phyloP scores from a whole-genome alignment of 2,797 vertebrate genomes.

The Bradypus variegatus region DNA sequence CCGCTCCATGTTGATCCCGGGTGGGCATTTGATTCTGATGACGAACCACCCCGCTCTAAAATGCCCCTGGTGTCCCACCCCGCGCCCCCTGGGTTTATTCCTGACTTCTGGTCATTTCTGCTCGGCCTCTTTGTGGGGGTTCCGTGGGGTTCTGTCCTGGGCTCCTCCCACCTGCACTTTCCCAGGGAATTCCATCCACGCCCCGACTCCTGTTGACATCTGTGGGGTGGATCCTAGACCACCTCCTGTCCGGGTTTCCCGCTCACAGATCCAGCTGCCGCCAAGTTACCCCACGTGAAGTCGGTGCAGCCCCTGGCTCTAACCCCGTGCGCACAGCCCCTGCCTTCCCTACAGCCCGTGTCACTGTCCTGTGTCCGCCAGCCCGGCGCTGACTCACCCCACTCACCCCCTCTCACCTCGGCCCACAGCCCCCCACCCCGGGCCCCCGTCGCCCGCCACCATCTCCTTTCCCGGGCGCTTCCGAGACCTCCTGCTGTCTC shows the following conservation, averaged over 20 bases:
- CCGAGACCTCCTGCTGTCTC: background rate
- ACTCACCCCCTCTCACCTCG: background rate
- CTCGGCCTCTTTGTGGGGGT: too few relatives aligned
- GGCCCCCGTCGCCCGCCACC: background rate
- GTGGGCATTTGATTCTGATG: background rate
- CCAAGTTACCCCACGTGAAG: too few relatives aligned
- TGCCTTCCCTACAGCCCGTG: background rate
- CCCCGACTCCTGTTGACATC: too few relatives aligned
- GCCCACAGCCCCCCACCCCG: background rate
- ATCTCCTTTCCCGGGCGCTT: background rate
- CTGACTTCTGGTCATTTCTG: background rate
- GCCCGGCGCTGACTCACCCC: background rate
- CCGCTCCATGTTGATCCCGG: background rate
- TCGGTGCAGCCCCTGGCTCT: background rate
- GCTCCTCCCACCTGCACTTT: background rate
- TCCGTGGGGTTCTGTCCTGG: rapidly evolving
- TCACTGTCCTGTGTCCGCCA: background rate
- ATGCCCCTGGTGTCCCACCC: too few relatives aligned
- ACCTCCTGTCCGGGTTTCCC: background rate
- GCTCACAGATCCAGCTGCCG: background rate
- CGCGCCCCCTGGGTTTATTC: rapidly evolving
- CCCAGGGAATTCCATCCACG: too few relatives aligned
- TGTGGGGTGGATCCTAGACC: background rate
- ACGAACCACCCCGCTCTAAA: background rate
- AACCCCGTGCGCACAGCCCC: rapidly evolving